A percentile compares a stretch with the other conserved stretches of the same genome.
These are phyloP conservation scores for Lapara coniferarum DNA, from an alignment of 2,888 invertebrate species.

Conservation along the genomic window DNA sequence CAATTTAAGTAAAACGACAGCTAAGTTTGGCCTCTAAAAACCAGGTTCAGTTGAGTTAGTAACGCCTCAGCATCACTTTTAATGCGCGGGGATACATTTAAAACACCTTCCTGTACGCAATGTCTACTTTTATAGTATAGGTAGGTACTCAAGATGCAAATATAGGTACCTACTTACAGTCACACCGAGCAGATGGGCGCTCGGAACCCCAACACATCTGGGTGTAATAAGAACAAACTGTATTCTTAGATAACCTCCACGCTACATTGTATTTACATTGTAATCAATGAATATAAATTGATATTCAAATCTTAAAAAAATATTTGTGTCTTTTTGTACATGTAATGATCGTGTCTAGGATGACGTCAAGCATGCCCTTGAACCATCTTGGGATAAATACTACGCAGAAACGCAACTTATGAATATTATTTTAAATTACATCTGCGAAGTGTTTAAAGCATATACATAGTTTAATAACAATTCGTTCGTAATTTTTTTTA, in stretches of 20 bases:
- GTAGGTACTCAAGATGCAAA: no score
- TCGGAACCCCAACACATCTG: no score
- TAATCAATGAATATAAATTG: neutral
- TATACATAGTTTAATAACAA: neutral
- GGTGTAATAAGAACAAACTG: no score
- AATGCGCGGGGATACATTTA: no score
- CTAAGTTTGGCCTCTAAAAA: no score
- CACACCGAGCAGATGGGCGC: no score
- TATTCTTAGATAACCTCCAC: neutral
- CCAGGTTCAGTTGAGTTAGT: no score
- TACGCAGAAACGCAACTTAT: neutral
- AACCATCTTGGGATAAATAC: neutral
- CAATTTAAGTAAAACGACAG: no score
- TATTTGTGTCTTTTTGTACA: neutral
- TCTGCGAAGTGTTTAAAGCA: neutral
- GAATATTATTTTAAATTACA: neutral
- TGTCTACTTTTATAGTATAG: no score
- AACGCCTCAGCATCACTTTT: no score
- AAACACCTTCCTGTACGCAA: no score
- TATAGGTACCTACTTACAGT: no score
- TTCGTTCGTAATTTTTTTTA: neutral
- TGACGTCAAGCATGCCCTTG: conserved; percentile 13
- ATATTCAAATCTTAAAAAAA: neutral
- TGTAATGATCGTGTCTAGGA: neutral
- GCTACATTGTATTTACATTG: neutral